Base-by-base conservation (phyloP, 2,113 vertebrate genomes). In the Merops nubicus region DNA sequence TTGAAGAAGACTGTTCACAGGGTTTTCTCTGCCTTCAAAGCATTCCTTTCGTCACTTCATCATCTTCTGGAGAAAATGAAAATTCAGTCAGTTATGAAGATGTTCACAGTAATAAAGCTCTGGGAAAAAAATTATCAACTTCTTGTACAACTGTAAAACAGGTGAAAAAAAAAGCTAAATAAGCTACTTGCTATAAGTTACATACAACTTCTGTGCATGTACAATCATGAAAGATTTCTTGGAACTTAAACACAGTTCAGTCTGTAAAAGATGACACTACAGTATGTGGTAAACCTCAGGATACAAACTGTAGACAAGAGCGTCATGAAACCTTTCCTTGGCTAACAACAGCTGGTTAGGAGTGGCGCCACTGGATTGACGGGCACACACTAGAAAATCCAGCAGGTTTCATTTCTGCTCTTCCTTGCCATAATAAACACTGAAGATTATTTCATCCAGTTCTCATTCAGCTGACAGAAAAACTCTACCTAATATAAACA, bases 341-440 rank as follows among this genome's bases (percentile, higher is more conserved):
- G 13, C 13, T 87, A 89, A 48, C 15, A 72, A 51, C 15, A n/a
- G 10, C 53, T 89, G 33, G 48, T 75, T 43, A 75, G 68, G 68
- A 94, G 62, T 40, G 90, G 79, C 3, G 1, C 91, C 34, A 17
- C 47, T 47, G 62, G 33, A 63, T 34, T 85, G 90, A 94, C 2
- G 12, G 69, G 57, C 59, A 82, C 36, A 36, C 21, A 76, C 53
- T 3, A 92, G 65, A 94, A 91, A 91, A 74, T 56, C 12, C 74
- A 83, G 23, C 34, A 91, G 62, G 36, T 91, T 92, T 56, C n/a
- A 70, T 63, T 89, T 82, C 62, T 89, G 25, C 8, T 60, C 21
- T 68, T 93, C 56, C 34, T 67, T 96, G 65, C 74, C 76, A 85
- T 18, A 63, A 25, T 65, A 92, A 95, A 82, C 82, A 88, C 45